A percentile compares a stretch with the other conserved stretches of the same genome.
phyloP scores from a whole-genome alignment of 1,140 invertebrate genomes.

The Eriosoma lanigerum region DNA sequence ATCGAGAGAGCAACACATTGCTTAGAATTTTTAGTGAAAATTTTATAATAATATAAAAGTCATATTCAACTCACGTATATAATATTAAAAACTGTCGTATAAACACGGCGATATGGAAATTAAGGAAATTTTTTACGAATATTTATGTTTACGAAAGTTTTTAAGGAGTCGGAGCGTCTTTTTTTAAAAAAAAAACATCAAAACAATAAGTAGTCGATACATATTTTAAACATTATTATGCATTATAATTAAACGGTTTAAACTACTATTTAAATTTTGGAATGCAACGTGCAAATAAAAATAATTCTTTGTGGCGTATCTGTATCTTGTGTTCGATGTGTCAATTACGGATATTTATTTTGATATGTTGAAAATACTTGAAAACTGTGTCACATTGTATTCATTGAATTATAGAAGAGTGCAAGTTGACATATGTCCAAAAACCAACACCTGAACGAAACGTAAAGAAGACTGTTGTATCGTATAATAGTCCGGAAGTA shows the following conservation, averaged over 20 bases:
- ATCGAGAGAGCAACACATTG: no score
- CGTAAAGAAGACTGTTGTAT: background rate
- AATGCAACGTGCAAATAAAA: background rate
- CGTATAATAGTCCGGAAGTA: conserved; percentile 1
- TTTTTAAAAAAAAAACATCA: no score
- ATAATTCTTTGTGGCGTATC: background rate
- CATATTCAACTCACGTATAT: conserved; percentile 3
- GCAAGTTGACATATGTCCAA: conserved; percentile 4
- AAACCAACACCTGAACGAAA: conserved; percentile 4
- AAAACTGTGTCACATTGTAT: background rate
- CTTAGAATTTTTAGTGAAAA: no score
- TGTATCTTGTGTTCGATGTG: background rate
- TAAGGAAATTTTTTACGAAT: background rate
- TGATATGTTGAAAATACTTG: background rate
- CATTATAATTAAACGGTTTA: no score
- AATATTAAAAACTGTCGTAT: background rate
- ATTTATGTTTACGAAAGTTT: conserved; percentile 8
- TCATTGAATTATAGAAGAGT: background rate
- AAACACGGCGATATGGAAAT: background rate
- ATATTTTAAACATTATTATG: no score
- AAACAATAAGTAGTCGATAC: no score
- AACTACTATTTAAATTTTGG: no score
- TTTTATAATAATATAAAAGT: background rate
- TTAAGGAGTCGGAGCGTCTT: background rate
- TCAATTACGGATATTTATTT: background rate